phyloP scores from a whole-genome alignment of 2,113 vertebrate species.

The Piprites chloris region DNA sequence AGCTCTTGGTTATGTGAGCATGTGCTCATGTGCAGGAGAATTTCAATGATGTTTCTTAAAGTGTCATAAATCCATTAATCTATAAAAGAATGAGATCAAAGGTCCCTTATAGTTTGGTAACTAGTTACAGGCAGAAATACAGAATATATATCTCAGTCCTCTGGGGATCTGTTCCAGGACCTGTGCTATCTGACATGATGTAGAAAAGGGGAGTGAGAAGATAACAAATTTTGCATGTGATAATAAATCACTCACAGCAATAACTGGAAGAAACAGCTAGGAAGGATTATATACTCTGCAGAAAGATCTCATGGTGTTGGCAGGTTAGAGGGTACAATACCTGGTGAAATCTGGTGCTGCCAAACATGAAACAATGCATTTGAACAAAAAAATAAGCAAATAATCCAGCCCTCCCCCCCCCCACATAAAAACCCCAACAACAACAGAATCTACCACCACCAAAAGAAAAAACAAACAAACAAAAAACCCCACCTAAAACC shows the following conservation, averaged over 20 bases:
- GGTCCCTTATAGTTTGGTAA: background rate
- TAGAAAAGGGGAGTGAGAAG: background rate
- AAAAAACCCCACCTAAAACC: no score
- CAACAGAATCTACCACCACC: no score
- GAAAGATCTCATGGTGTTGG: background rate
- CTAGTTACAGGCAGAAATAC: background rate
- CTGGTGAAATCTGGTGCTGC: background rate
- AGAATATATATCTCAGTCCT: background rate
- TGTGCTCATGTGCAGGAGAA: rapidly evolving
- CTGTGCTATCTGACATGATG: background rate
- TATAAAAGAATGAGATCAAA: background rate
- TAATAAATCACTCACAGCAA: background rate
- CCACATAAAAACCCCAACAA: no score
- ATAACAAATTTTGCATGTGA: background rate
- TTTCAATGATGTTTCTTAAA: background rate
- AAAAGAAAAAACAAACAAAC: no score
- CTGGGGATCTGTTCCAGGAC: background rate
- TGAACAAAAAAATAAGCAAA: background rate
- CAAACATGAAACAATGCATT: background rate
- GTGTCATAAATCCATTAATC: rapidly evolving
- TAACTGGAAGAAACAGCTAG: background rate
- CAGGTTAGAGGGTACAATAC: background rate
- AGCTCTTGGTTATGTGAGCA: background rate
- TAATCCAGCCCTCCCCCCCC: no score
- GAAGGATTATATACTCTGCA: background rate